phyloP scores from a whole-genome alignment of 2,113 vertebrate species.

The Toxostoma redivivum region DNA sequence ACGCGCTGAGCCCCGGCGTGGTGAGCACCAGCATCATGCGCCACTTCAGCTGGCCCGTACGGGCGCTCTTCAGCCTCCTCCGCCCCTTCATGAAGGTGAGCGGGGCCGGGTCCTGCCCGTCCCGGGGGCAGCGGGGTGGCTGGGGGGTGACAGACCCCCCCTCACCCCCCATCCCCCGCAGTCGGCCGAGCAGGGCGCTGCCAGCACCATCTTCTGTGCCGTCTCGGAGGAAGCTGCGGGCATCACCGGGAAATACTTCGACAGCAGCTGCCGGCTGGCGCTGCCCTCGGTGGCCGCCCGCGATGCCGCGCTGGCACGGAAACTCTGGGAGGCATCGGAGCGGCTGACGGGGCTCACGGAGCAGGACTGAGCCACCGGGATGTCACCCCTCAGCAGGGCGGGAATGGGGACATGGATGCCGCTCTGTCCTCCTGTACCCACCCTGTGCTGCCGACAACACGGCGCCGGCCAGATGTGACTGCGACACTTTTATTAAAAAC shows the following conservation, averaged over 20 bases:
- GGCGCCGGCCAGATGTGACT: fast-evolving
- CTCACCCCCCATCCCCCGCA: background rate
- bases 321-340: slow-evolving; percentile 81
- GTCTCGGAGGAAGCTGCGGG: slow-evolving; percentile 79
- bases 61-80: slow-evolving; percentile 58
- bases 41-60: slow-evolving; percentile 17
- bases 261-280: slow-evolving; percentile 73
- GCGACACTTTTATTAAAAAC: background rate
- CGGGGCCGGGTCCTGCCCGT: fast-evolving
- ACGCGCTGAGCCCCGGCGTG: slow-evolving; percentile 78
- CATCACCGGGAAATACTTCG: slow-evolving; percentile 84
- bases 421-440: background rate
- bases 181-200: slow-evolving; percentile 77
- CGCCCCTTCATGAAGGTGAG: slow-evolving; percentile 84
- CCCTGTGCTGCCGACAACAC: background rate
- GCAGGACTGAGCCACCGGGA: background rate
- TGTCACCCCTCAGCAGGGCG: background rate
- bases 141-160: fast-evolving
- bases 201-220: slow-evolving; percentile 80
- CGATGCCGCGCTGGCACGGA: slow-evolving; percentile 68
- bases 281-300: slow-evolving; percentile 68
- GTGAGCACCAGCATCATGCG: slow-evolving; percentile 80
- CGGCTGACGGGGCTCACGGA: slow-evolving; percentile 59
- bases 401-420: fast-evolving
- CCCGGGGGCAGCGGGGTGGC: fast-evolving